phyloP scores from a whole-genome alignment of 2,113 vertebrate genomes.

The Dipodomys stephensi region DNA sequence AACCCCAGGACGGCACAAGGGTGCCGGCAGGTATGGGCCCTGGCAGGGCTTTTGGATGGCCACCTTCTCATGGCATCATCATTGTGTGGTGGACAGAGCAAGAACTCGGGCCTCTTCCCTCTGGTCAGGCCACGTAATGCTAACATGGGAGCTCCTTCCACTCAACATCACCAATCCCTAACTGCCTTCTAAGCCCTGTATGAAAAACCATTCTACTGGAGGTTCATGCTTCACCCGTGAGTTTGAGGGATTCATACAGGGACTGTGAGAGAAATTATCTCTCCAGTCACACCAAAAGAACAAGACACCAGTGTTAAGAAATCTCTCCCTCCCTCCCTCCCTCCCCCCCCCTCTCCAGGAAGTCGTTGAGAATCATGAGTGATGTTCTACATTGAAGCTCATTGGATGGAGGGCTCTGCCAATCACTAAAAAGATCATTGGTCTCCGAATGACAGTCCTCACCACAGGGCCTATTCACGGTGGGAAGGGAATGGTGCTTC shows the following conservation, averaged over 20 bases:
- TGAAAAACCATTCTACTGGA: no score
- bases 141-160: neutral
- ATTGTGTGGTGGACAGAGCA: neutral
- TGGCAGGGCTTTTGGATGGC: neutral
- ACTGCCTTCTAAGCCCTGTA: no score
- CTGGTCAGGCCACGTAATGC: neutral
- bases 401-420: neutral
- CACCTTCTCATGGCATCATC: neutral
- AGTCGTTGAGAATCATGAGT: accelerated
- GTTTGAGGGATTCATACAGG: neutral
- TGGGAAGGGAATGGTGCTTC: no score
- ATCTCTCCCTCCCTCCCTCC: neutral
- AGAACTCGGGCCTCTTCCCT: neutral
- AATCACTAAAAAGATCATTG: no score
- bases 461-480: accelerated
- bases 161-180: neutral
- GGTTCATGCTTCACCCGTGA: neutral
- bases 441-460: accelerated
- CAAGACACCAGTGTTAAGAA: neutral
- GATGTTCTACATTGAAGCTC: neutral
- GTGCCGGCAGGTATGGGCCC: neutral
- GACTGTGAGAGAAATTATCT: accelerated
- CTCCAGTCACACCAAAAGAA: neutral
- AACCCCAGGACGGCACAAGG: neutral
- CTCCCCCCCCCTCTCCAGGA: neutral